Percentiles rank a stretch among this genome's conserved stretches.
phyloP scores from a whole-genome alignment of 2,888 invertebrate genomes.

The Ischnura elegans region DNA sequence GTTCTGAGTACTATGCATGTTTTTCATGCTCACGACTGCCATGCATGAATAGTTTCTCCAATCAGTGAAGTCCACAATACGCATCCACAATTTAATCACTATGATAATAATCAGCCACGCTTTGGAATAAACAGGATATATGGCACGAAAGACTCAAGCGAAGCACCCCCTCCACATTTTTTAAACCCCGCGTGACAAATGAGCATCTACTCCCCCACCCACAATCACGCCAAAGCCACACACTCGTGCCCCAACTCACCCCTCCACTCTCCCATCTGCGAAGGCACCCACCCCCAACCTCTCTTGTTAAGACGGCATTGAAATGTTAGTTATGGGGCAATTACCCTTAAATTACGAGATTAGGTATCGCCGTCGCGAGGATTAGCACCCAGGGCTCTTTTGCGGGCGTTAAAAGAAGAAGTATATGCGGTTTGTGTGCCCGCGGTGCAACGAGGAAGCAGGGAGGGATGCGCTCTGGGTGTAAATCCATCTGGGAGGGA shows the following conservation, averaged over 20 bases:
- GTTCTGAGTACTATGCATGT: too few species aligned
- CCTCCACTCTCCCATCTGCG: background rate
- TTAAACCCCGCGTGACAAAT: background rate
- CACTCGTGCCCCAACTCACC: background rate
- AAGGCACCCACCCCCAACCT: background rate
- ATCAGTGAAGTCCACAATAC: too few species aligned
- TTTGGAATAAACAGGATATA: too few species aligned
- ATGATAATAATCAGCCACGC: too few species aligned
- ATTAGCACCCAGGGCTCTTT: constrained; percentile 19
- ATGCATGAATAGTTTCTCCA: too few species aligned
- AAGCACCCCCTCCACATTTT: too few species aligned
- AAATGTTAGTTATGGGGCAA: constrained; percentile 67
- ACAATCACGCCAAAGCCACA: background rate
- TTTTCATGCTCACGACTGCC: too few species aligned
- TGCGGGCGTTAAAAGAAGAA: too few species aligned
- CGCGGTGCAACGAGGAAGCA: too few species aligned
- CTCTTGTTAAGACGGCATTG: constrained; percentile 50
- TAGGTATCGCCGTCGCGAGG: constrained; percentile 38
- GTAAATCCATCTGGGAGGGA: background rate
- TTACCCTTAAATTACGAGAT: constrained; percentile 63
- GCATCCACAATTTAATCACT: too few species aligned
- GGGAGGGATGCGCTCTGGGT: background rate
- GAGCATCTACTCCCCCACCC: background rate
- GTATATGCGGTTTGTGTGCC: too few species aligned
- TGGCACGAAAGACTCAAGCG: too few species aligned